Evolutionary conservation across 2,797 vertebrate genomes (phyloP), one percentile per base, ranked within the genome.

Genomic region (Coregonus ussuriensis): DNA sequence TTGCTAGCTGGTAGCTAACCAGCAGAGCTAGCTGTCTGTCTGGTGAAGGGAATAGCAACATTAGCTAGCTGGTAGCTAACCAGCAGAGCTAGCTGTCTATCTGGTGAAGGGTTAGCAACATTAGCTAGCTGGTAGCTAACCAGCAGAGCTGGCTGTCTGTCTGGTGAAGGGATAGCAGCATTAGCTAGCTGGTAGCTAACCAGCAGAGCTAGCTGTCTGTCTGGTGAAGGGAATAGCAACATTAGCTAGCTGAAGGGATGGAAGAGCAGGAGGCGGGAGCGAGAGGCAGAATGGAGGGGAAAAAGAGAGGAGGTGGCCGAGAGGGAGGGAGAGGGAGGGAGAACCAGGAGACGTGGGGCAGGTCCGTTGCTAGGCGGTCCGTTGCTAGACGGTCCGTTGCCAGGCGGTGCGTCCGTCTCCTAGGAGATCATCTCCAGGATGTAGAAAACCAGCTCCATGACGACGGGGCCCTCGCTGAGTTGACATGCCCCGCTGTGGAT

Each of bases 361-460:
- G 75, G 53, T 35, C 65, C 25, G 29, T 13, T 37, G 73, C 25
- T 74, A 53, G 6, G 31, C 31, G 25, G 25, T 25, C 25, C 25
- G 25, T 25, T 25, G 25, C 25, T 25, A 25, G 25, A 1, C 25
- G 25, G 25, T 25, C 25, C 25, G 25, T 25, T 25, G 25, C 25
- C 25, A 25, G 25, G 25, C 25, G 1, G 3, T 33, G 31, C 31
- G 11, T 11, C 62, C 69, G 75, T 84, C 74, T 81, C 86, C 92
- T 97, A 99, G 71, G 31, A 96, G 94, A 99, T 98, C 93, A 98
- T 98, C 91, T 99, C 98, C 91, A 99, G 94, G 91, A 99, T 98
- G 95, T 99, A 99, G 95, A 99, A 99, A 92, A 98, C 93, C 90
- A 99, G 96, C 93, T 99, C 98, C 96, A 99, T 98, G 87, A 97